Evolutionary conservation across 2,888 invertebrate species (phyloP).

Genomic region (Cheilosia grossa): DNA sequence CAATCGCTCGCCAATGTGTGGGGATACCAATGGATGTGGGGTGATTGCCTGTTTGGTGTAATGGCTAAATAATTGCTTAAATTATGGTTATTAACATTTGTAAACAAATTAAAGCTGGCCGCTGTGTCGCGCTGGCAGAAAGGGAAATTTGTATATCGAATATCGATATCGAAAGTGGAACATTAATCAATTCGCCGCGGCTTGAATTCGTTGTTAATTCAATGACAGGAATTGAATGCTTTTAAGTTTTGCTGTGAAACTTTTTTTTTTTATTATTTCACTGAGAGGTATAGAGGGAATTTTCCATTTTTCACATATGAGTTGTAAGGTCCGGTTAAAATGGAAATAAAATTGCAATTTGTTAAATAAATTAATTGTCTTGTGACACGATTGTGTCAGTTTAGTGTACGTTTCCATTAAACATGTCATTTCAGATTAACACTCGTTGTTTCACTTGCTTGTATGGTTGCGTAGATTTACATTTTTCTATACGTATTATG

Average conservation of each 20-base stretch:
- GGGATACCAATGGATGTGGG: slow-evolving; percentile 47
- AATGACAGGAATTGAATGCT: slow-evolving; percentile 28
- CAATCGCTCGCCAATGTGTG: slow-evolving; percentile 1
- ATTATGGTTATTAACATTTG: slow-evolving; percentile 74
- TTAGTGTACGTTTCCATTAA: slow-evolving; percentile 26
- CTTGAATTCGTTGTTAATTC: slow-evolving; percentile 18
- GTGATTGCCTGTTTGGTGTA: slow-evolving; percentile 71
- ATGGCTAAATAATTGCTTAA: slow-evolving; percentile 74
- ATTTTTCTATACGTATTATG: too few species aligned
- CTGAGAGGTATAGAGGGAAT: neutral
- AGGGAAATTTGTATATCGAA: slow-evolving; percentile 13
- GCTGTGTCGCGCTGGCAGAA: slow-evolving; percentile 6
- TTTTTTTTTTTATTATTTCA: slow-evolving; percentile 2
- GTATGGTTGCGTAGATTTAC: neutral
- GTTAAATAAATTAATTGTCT: slow-evolving; percentile 39
- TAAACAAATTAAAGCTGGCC: slow-evolving; percentile 67
- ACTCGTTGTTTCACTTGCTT: slow-evolving; percentile 7
- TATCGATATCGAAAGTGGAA: slow-evolving; percentile 13
- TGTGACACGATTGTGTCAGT: slow-evolving; percentile 17
- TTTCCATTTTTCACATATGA: slow-evolving; percentile 9
- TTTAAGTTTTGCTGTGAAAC: neutral
- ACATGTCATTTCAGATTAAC: slow-evolving; percentile 44
- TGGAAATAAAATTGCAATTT: slow-evolving; percentile 36
- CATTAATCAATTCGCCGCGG: slow-evolving; percentile 42
- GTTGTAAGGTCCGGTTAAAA: slow-evolving; percentile 10